Percentiles rank a stretch among this genome's conserved stretches.
These are phyloP conservation scores for Calliopsis andreniformis DNA, from an alignment of 1,140 invertebrate species.

Conservation along the genomic window DNA sequence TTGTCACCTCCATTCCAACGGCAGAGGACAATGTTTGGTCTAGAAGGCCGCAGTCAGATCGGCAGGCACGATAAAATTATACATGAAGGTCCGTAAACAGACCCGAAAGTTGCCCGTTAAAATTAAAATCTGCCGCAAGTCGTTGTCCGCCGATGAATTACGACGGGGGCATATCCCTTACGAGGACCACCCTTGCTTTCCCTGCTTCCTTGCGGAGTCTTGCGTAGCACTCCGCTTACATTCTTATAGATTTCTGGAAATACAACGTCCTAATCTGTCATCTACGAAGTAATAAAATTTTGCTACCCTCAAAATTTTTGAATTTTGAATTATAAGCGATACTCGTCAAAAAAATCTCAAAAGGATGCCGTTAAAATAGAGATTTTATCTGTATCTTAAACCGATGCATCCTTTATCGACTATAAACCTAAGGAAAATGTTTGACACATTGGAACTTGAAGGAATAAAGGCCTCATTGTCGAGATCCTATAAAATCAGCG, in stretches of 20 bases:
- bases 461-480: slow-evolving; percentile 64
- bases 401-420: slow-evolving; percentile 56
- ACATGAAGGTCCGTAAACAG: slow-evolving; percentile 76
- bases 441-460: slow-evolving; percentile 22
- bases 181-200: slow-evolving; percentile 59
- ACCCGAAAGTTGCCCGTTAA: slow-evolving; percentile 73
- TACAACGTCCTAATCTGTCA: not conserved
- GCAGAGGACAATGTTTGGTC: slow-evolving; percentile 65
- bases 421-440: slow-evolving; percentile 58
- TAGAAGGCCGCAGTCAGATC: slow-evolving; percentile 72
- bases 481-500: slow-evolving; percentile 63
- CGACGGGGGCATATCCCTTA: slow-evolving; percentile 48
- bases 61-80: slow-evolving; percentile 79
- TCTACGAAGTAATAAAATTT: too few relatives aligned
- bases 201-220: slow-evolving; percentile 24
- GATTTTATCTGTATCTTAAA: slow-evolving; percentile 30
- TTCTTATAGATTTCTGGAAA: not conserved
- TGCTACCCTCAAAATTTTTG: too few relatives aligned
- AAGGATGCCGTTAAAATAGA: slow-evolving; percentile 41
- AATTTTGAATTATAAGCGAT: too few relatives aligned
- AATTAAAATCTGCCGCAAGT: slow-evolving; percentile 77
- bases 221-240: not conserved
- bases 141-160: slow-evolving; percentile 72
- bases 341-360: slow-evolving; percentile 26
- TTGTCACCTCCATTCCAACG: slow-evolving; percentile 45